These are phyloP conservation scores for Monochamus saltuarius DNA, from an alignment of 1,140 invertebrate species.

Conservation along the genomic window DNA sequence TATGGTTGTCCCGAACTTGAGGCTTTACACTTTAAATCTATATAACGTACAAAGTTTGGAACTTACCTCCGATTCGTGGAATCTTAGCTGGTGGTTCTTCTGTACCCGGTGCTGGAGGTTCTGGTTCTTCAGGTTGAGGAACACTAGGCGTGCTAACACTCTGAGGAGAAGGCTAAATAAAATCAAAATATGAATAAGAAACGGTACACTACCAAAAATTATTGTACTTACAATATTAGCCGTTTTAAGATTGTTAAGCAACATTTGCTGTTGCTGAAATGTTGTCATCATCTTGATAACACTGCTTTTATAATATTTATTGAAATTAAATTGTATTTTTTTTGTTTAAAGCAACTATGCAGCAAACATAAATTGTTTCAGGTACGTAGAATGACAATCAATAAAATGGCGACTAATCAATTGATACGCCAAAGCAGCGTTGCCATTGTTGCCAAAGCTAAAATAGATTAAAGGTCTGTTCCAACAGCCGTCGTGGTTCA, in stretches of 20 bases:
- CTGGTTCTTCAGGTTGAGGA: constrained; percentile 22
- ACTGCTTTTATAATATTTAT: too few relatives aligned
- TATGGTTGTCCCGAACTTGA: constrained; percentile 37
- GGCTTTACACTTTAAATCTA: constrained; percentile 29
- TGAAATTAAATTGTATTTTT: too few relatives aligned
- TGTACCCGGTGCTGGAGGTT: constrained; percentile 47
- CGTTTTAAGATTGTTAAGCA: constrained; percentile 25
- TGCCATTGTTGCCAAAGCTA: too few relatives aligned
- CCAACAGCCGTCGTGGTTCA: too few relatives aligned
- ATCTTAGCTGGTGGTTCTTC: constrained; percentile 43
- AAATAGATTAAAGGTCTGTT: too few relatives aligned
- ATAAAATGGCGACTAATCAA: too few relatives aligned
- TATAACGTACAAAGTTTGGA: constrained; percentile 20
- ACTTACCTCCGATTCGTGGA: constrained; percentile 41
- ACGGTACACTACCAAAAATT: background rate
- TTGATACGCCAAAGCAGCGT: too few relatives aligned
- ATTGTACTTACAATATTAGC: constrained; percentile 22
- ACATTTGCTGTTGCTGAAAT: constrained; percentile 40
- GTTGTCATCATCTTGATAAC: constrained; percentile 41
- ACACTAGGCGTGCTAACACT: background rate
- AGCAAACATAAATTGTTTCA: too few relatives aligned
- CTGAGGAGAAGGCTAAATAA: background rate
- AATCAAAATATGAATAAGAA: constrained; percentile 1
- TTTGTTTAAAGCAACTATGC: too few relatives aligned
- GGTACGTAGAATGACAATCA: too few relatives aligned